A percentile compares a stretch with the other conserved stretches of the same genome.
Conservation (phyloP, 2,797 vertebrate genomes). For the Pithecia hirsuta region DNA sequence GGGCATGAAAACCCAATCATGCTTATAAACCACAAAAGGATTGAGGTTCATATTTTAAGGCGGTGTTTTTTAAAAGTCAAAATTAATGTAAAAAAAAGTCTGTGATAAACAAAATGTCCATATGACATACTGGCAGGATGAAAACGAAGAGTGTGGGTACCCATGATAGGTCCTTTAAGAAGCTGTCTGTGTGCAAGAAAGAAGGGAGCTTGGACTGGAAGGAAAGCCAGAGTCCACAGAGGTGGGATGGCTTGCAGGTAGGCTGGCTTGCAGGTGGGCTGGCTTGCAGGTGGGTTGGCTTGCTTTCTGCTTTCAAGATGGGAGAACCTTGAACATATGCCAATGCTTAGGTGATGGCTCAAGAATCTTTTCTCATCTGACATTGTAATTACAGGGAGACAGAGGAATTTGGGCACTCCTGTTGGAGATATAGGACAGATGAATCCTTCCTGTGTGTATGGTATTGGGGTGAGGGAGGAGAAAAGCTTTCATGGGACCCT, state of each 20-base stretch:
- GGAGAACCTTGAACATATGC: not conserved
- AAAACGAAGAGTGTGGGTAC: not conserved
- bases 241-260: too few relatives aligned
- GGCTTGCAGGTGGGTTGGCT: not conserved
- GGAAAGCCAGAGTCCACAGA: not conserved
- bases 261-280: too few relatives aligned
- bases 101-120: not conserved
- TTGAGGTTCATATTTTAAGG: not conserved
- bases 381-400: not conserved
- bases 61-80: not conserved
- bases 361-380: not conserved
- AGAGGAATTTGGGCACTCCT: not conserved
- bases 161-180: not conserved
- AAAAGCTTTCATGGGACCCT: too few relatives aligned
- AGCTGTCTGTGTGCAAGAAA: too few relatives aligned
- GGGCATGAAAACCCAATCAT: not conserved
- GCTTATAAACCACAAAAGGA: not conserved
- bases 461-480: not conserved
- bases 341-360: not conserved
- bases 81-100: not conserved
- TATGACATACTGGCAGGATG: not conserved
- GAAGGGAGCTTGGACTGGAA: not conserved
- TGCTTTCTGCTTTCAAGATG: not conserved
- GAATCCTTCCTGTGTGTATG: not conserved
- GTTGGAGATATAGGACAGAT: fast-evolving